A percentile compares a stretch with the other conserved stretches of the same genome.
Evolutionary conservation across 2,797 vertebrate species (phyloP).

Genomic region (Remorina albescens): DNA sequence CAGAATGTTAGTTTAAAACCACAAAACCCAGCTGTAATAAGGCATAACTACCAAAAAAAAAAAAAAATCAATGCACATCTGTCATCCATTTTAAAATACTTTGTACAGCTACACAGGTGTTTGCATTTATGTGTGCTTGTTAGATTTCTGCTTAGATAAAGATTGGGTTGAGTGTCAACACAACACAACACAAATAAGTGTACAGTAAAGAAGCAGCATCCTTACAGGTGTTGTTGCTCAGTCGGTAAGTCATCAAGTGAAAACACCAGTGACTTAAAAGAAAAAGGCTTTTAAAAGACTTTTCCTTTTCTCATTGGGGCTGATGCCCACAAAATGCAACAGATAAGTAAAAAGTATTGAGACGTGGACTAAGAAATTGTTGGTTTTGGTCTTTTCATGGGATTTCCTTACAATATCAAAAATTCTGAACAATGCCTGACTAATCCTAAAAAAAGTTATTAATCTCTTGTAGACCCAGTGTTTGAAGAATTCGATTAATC

Average conservation of each 20-base stretch:
- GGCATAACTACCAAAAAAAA: no score
- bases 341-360: not conserved
- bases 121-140: not conserved
- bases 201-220: not conserved
- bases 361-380: not conserved
- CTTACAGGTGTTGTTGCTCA: not conserved
- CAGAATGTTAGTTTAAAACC: not conserved
- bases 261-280: not conserved
- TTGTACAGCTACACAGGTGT: not conserved
- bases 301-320: not conserved
- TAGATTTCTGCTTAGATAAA: slow-evolving; percentile 1
- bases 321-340: not conserved
- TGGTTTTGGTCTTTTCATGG: not conserved
- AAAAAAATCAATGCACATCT: not conserved
- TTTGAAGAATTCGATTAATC: slow-evolving; percentile 1
- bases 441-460: slow-evolving; percentile 4
- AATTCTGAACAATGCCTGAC: not conserved
- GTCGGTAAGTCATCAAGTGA: not conserved
- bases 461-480: slow-evolving; percentile 2
- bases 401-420: not conserved
- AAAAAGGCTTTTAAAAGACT: not conserved
- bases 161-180: not conserved
- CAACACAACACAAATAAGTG: not conserved
- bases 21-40: not conserved
- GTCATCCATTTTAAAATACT: not conserved